Conservation (phyloP, 2,888 invertebrate genomes). For the Lasiommata megera region DNA sequence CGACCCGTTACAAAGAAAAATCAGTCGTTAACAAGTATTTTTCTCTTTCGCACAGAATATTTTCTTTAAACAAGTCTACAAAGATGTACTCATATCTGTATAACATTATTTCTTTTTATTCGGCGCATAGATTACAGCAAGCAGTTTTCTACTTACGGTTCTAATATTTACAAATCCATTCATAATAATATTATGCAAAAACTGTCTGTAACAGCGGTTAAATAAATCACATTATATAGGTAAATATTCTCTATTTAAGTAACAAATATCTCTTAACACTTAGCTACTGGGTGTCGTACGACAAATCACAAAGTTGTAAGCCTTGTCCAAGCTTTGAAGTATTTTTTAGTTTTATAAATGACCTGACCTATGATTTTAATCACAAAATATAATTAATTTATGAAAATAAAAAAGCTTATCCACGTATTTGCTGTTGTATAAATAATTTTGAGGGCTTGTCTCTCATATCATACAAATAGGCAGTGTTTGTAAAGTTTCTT, state of each 20-base stretch:
- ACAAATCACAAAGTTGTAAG: constrained; percentile 37
- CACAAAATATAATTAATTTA: constrained; percentile 15
- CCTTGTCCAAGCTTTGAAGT: constrained; percentile 10
- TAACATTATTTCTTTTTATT: not conserved
- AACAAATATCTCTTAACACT: constrained; percentile 39
- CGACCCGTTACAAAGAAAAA: not conserved
- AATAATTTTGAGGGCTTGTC: not conserved
- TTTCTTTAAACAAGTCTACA: not conserved
- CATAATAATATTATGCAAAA: constrained; percentile 36
- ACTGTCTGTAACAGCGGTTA: constrained; percentile 45
- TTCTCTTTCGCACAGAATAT: not conserved
- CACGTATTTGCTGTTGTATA: not conserved
- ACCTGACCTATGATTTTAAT: constrained; percentile 7
- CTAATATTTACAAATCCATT: constrained; percentile 36
- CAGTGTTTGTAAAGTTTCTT: not conserved
- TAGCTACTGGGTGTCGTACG: constrained; percentile 34
- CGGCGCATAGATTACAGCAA: constrained; percentile 41
- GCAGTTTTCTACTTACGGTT: constrained; percentile 31
- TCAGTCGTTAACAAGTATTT: not conserved
- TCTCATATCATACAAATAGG: not conserved
- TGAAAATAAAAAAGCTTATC: not conserved
- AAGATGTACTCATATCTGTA: not conserved
- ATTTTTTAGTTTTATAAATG: not conserved
- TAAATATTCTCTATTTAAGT: constrained; percentile 35
- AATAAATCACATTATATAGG: constrained; percentile 44